Evolutionary conservation across 2,113 vertebrate genomes (phyloP), one percentile per base, ranked within the genome.

Genomic region (Xenus cinereus): DNA sequence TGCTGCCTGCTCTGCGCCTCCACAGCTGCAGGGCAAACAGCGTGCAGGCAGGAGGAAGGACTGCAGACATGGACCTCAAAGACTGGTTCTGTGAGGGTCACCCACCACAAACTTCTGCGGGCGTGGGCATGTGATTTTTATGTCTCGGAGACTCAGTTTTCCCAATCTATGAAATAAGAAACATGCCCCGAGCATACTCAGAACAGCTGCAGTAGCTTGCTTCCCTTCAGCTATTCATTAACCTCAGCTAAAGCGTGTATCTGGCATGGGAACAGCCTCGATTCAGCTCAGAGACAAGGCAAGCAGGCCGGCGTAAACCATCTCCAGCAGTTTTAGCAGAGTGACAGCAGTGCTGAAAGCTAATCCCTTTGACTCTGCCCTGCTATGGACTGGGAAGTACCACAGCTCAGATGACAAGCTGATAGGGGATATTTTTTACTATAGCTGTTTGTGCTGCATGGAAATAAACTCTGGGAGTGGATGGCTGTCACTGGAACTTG

Each of bases 21-120:
- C 2, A 1, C 1, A 2, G n/a, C 33, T 7, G 3, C n/a, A 57
- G 27, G 4, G 20, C 67, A 30, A n/a, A 41, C 1, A 4, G 13
- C 1, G 1, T 32, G 26, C 0, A 2, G 50, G 30, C 30, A 71
- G 46, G n/a, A 89, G 33, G 50, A 84, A 30, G 20, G 11, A 13
- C 51, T 35, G 69, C 33, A 54, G 35, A 19, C 13, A 3, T 12
- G n/a, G 41, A 43, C 17, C 23, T 50, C 63, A 71, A 57, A 62
- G 37, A 16, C 19, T 30, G 27, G 12, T 69, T 72, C n/a, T 35
- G 6, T 15, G 48, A 69, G 57, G 18, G 30, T 51, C 84, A 79
- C 24, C 39, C 39, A 41, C 17, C 30, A 73, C 59, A 85, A 73
- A 75, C 30, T 73, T 68, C 24, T 54, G 45, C 37, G 33, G 57